phyloP scores from a whole-genome alignment of 2,113 vertebrate species.

The Panurus biarmicus region DNA sequence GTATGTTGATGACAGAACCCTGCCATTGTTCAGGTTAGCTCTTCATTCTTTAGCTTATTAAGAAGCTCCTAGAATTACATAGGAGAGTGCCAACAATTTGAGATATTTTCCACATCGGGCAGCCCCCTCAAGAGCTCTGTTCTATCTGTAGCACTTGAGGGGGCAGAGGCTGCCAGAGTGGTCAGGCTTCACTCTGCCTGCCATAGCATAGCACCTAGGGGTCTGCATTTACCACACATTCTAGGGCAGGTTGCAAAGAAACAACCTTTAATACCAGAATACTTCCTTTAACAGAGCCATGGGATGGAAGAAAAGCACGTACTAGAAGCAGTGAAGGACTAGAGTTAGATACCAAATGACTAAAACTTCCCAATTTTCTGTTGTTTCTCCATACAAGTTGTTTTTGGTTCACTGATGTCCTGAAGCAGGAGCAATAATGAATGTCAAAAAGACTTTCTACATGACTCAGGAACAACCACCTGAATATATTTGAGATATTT shows the following conservation, averaged over 20 bases:
- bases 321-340: not conserved
- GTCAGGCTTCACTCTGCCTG: not conserved
- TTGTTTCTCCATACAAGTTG: not conserved
- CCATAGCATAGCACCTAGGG: not conserved
- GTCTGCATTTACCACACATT: not conserved
- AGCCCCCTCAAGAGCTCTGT: not conserved
- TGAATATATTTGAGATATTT: not conserved
- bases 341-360: not conserved
- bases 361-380: not conserved
- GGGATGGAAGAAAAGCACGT: not conserved
- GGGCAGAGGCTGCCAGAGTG: not conserved
- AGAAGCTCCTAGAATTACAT: not conserved
- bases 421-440: not conserved
- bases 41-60: not conserved
- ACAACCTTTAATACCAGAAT: not conserved
- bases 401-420: not conserved
- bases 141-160: not conserved
- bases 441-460: not conserved
- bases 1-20: not conserved
- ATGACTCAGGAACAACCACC: not conserved
- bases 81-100: not conserved
- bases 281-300: not conserved
- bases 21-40: not conserved
- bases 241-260: not conserved
- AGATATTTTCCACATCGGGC: not conserved